Base-by-base conservation (phyloP, 2,888 invertebrate genomes). In the Odontocolon sp. region DNA sequence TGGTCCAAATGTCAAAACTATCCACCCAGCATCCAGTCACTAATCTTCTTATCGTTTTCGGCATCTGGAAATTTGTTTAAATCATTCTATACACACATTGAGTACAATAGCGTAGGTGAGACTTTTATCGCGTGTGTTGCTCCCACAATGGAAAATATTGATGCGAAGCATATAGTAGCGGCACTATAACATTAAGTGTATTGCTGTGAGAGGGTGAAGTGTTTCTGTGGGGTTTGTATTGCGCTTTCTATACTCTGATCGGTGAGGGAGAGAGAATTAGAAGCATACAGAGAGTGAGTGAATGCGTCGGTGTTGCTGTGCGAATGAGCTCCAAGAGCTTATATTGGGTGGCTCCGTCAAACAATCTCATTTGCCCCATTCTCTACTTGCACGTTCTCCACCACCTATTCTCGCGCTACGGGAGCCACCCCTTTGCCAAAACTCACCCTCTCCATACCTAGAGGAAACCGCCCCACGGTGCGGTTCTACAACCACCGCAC, bases 361-460 rank as follows among this genome's bases (percentile, higher is more conserved):
- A 88, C 88, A 88, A 90, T 90, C 89, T 88, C 87, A 88, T 90
- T 90, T 87, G 82, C 84, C 81, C 78, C 76, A 77, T 80, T 82
- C 85, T 83, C 81, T 77, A 70, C 81, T 80, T 77, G n/a, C n/a
- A n/a, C n/a, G n/a, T n/a, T n/a, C n/a, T n/a, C 77, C 77, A 81
- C 78, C 81, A 76, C 76, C 79, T 80, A 82, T 59, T 80, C 79
- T 79, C 79, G 78, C 75, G 69, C 79, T 70, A 75, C 66, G 78
- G 74, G 64, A 57, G 61, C 68, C 75, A 77, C 74, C 80, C 80
- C 67, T 77, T 80, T 77, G 76, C 68, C 73, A 56, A 75, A 77
- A 78, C 74, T 66, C 71, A 77, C 76, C 79, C 78, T 72, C 57
- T 61, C n/a, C 18, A 66, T 74, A 77, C 81, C 80, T 75, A 77